Conservation (phyloP, 2,797 vertebrate species). For the Emydoidea blandingii region DNA sequence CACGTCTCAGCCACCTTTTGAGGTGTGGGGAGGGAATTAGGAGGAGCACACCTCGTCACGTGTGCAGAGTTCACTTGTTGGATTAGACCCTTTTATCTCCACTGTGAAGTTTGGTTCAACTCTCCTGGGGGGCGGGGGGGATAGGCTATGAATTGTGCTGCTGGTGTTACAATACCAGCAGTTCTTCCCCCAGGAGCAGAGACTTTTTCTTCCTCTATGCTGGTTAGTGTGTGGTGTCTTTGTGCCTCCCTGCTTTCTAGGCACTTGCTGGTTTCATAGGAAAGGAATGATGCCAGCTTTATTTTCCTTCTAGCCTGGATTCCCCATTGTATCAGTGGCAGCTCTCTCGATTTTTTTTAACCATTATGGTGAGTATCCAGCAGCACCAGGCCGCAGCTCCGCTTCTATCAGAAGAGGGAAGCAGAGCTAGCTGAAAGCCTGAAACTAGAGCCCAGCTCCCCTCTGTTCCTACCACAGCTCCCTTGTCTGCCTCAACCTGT, state of each 20-base stretch:
- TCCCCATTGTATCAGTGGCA: neutral
- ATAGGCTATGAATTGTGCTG: neutral
- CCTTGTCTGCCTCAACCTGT: neutral
- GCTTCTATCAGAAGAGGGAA: neutral
- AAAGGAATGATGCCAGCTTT: neutral
- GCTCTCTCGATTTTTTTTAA: neutral
- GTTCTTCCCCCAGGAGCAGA: neutral
- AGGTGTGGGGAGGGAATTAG: neutral
- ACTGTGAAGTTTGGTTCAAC: neutral
- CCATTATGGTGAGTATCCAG: neutral
- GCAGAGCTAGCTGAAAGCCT: rapidly evolving
- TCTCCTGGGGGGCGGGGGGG: neutral
- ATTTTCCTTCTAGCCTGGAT: neutral
- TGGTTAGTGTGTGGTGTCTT: neutral
- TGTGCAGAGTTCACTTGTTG: rapidly evolving
- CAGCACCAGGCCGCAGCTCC: neutral
- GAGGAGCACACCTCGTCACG: neutral
- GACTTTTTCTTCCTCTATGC: neutral
- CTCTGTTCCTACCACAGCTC: neutral
- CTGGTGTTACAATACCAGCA: neutral
- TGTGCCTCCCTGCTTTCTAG: neutral
- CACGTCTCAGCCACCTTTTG: neutral
- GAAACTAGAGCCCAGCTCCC: slow-evolving; percentile 35
- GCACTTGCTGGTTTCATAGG: rapidly evolving
- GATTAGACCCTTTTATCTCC: neutral